Evolutionary conservation across 2,888 invertebrate species (phyloP).

Genomic region (Sericinus montela): DNA sequence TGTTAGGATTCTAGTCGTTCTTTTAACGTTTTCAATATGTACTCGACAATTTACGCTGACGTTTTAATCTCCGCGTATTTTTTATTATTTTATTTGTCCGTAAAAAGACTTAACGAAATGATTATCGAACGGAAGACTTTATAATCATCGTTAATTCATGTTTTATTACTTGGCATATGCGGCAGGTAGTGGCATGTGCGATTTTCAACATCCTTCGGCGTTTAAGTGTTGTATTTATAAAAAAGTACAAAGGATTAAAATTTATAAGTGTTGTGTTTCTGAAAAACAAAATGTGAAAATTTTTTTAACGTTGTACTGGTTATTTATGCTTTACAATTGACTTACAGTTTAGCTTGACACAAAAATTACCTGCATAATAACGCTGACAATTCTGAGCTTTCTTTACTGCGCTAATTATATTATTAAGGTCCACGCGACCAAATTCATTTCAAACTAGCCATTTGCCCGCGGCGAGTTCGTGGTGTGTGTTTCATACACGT

Average conservation of each 20-base stretch:
- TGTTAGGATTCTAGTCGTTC: conserved; percentile 40
- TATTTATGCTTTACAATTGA: conserved; percentile 11
- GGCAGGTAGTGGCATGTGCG: conserved; percentile 1
- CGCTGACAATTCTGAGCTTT: conserved; percentile 7
- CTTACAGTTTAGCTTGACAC: conserved; percentile 15
- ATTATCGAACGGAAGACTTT: conserved; percentile 14
- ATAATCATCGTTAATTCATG: conserved; percentile 17
- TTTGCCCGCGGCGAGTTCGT: no score
- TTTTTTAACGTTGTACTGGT: background rate
- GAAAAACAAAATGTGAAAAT: background rate
- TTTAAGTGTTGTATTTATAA: background rate
- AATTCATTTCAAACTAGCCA: conserved; percentile 2
- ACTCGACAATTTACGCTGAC: conserved; percentile 33
- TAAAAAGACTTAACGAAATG: conserved; percentile 29
- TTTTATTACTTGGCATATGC: conserved; percentile 12
- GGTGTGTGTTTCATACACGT: no score
- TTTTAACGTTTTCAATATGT: conserved; percentile 35
- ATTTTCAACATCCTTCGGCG: conserved; percentile 1
- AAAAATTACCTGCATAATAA: conserved; percentile 13
- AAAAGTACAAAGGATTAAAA: background rate
- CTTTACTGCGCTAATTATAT: conserved; percentile 8
- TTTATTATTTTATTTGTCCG: conserved; percentile 30
- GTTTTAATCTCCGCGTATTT: conserved; percentile 36
- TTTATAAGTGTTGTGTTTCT: background rate
- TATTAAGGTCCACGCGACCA: conserved; percentile 13